A percentile compares a stretch with the other conserved stretches of the same genome.
Evolutionary conservation across 1,140 invertebrate genomes (phyloP).

Genomic region (Sarcophaga bullata): DNA sequence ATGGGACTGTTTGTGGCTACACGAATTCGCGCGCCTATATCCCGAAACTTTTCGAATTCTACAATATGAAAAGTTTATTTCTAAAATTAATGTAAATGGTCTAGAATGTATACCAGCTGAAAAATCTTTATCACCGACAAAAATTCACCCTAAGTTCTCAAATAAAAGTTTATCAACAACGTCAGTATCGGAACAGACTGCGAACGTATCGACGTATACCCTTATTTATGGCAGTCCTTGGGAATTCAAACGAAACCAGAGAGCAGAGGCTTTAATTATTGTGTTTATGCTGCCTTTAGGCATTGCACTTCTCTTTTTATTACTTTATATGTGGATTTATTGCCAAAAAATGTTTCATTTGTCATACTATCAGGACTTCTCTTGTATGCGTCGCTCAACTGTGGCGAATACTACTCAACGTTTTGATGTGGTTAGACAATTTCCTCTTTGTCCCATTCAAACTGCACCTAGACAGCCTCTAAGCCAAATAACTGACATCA

Average conservation of each 20-base stretch:
- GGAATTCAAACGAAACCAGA: constrained; percentile 55
- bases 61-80: constrained; percentile 60
- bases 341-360: constrained; percentile 61
- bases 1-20: constrained; percentile 61
- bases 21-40: constrained; percentile 54
- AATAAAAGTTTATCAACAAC: not conserved
- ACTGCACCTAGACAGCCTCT: not conserved
- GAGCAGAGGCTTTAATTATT: constrained; percentile 55
- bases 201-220: constrained; percentile 56
- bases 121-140: constrained; percentile 18
- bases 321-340: constrained; percentile 60
- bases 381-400: constrained; percentile 38
- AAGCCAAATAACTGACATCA: not conserved
- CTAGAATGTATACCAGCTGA: constrained; percentile 52
- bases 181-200: not conserved
- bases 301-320: constrained; percentile 56
- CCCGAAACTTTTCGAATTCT: constrained; percentile 59
- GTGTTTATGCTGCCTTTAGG: constrained; percentile 61
- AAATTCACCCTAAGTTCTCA: not conserved
- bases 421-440: constrained; percentile 58
- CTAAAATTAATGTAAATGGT: constrained; percentile 62
- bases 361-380: constrained; percentile 52
- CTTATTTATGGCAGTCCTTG: constrained; percentile 57
- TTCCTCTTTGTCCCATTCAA: constrained; percentile 26
- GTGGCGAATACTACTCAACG: constrained; percentile 49